Percentiles rank a stretch among this genome's conserved stretches.
Evolutionary conservation across 2,888 invertebrate species (phyloP).

Genomic region (Ptilodon capucinus): DNA sequence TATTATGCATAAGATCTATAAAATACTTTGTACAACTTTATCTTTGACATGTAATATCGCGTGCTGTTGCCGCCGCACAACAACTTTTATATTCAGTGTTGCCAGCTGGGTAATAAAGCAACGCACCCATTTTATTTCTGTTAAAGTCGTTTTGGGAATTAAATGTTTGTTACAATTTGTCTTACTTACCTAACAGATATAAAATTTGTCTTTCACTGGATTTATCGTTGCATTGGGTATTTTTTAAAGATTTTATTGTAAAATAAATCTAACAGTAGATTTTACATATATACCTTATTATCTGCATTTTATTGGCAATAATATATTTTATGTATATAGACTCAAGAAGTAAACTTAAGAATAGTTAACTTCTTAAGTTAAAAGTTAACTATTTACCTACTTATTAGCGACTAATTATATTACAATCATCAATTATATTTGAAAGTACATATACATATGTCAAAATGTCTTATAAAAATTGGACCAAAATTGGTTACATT

Average conservation of each 20-base stretch:
- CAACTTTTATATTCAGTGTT: constrained; percentile 11
- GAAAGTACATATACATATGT: too few relatives aligned
- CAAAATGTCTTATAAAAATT: too few relatives aligned
- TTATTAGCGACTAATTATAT: too few relatives aligned
- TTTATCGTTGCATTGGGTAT: background rate
- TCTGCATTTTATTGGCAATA: too few relatives aligned
- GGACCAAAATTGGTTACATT: too few relatives aligned
- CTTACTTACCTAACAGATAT: background rate
- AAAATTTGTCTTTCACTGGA: background rate
- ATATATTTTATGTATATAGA: too few relatives aligned
- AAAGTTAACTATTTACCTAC: too few relatives aligned
- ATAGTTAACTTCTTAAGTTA: too few relatives aligned
- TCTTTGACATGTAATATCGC: constrained; percentile 28
- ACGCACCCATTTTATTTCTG: background rate
- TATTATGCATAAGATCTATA: background rate
- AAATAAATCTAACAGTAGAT: background rate
- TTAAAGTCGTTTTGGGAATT: background rate
- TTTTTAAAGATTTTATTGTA: too few relatives aligned
- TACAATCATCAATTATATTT: too few relatives aligned
- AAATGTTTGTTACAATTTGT: background rate
- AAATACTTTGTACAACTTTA: constrained; percentile 10
- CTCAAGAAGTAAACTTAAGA: too few relatives aligned
- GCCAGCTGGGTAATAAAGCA: constrained; percentile 7
- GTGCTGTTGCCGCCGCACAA: constrained; percentile 24
- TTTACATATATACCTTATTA: too few relatives aligned